Percentiles rank a stretch among this genome's conserved stretches.
phyloP scores from a whole-genome alignment of 2,797 vertebrate species.

The Nasua narica region DNA sequence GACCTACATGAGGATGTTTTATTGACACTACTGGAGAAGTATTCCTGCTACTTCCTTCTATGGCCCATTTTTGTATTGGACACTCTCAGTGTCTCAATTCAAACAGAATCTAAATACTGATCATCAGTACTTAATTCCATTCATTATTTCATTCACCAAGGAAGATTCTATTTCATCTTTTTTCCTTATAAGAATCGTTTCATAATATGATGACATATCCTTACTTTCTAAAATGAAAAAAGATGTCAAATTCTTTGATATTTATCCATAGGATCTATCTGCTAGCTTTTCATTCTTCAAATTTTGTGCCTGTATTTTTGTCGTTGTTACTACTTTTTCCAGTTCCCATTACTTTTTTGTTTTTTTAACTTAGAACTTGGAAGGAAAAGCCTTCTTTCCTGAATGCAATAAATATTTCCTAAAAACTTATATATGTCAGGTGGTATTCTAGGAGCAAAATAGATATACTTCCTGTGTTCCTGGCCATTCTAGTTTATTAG shows the following conservation, averaged over 20 bases:
- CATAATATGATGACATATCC: background rate
- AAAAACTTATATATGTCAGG: background rate
- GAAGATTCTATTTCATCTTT: background rate
- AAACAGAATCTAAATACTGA: background rate
- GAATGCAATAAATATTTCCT: conserved; percentile 31
- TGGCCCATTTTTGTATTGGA: background rate
- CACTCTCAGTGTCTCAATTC: background rate
- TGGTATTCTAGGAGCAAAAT: background rate
- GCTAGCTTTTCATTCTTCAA: background rate
- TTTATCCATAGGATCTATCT: background rate
- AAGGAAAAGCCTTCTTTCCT: background rate
- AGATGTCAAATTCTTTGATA: background rate
- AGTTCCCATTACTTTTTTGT: background rate
- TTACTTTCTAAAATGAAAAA: background rate
- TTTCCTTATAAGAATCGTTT: background rate
- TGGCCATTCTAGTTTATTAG: background rate
- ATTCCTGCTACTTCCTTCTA: background rate
- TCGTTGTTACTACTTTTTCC: background rate
- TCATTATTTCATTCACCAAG: background rate
- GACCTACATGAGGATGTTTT: background rate
- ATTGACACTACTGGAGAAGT: background rate
- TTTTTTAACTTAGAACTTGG: background rate
- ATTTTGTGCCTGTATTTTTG: background rate
- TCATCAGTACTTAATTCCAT: background rate
- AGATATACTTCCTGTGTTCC: background rate